Evolutionary conservation across 2,797 vertebrate genomes (phyloP), one percentile per base, ranked within the genome.

Genomic region (Allenopithecus nigroviridis): DNA sequence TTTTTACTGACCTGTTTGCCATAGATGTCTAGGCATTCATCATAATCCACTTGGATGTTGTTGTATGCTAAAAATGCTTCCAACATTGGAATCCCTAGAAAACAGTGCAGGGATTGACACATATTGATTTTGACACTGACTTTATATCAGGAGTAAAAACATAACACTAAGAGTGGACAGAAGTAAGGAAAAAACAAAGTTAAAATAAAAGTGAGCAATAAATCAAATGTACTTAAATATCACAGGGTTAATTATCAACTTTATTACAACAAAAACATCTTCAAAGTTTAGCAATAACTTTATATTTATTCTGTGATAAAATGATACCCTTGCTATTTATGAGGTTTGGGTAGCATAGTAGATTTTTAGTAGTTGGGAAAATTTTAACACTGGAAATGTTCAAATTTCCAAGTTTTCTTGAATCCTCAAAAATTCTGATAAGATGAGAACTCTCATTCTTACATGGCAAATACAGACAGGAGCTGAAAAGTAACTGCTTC

Each of bases 351-450:
- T 78, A 81, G 16, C 26, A 89, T 13, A 41, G 24, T 68, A 78
- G 10, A 19, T 76, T 84, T 95, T 95, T 78, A 68, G 43, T 64
- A 94, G 78, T 5, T 80, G 36, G 95, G 22, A 95, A 95, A 61
- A 57, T 43, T 95, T 94, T 81, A 89, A 74, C 76, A 92, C 30
- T 78, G 5, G 9, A 39, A 79, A 12, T 86, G 2, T 91, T 81
- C 79, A 89, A 30, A 85, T 89, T 96, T 97, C 43, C 14, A 91
- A 24, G 68, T 93, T 93, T 86, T 81, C 81, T 91, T 4, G 53
- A 85, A 50, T 94, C 79, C 19, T 93, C 55, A 36, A 53, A 78
- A 93, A 33, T 0, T 75, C 83, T 85, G 92, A 84, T 93, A 74
- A 91, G 11, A 88, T 36, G 10, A 48, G 26, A 46, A 11, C 16